phyloP scores from a whole-genome alignment of 2,888 invertebrate species.

The Chymomyza fuscimana region DNA sequence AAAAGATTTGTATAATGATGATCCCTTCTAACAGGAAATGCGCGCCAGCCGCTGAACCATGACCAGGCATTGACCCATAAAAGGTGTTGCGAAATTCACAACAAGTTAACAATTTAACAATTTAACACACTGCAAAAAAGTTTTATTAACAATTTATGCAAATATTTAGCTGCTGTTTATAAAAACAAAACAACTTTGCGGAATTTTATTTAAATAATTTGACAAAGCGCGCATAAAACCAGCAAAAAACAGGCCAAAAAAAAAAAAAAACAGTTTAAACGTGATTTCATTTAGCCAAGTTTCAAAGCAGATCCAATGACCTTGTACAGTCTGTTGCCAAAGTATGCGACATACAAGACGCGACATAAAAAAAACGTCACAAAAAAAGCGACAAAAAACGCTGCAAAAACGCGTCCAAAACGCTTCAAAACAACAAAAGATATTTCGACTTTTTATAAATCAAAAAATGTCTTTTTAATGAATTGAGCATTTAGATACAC shows the following conservation, averaged over 20 bases:
- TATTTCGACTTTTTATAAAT: not conserved
- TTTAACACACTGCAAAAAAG: not conserved
- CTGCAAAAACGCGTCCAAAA: not conserved
- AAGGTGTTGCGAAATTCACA: not conserved
- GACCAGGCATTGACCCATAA: not conserved
- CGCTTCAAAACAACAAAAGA: not conserved
- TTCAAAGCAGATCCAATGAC: not conserved
- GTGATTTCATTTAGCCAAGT: not conserved
- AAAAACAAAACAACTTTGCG: not conserved
- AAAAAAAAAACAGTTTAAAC: not conserved
- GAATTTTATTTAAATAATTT: not conserved
- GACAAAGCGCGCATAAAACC: too few relatives aligned
- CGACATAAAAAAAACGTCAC: too few relatives aligned
- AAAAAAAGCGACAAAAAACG: too few relatives aligned
- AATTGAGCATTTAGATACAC: not conserved
- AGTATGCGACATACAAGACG: not conserved
- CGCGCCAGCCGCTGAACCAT: conserved; percentile 28
- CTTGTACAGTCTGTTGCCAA: not conserved
- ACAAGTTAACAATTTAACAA: not conserved
- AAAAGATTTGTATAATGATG: conserved; percentile 22
- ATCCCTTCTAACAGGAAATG: conserved; percentile 73
- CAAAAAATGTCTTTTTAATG: not conserved
- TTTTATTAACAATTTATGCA: not conserved
- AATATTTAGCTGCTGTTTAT: not conserved
- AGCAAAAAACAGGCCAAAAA: not conserved